A percentile compares a stretch with the other conserved stretches of the same genome.
Conservation (phyloP, 1,140 invertebrate species). For the Euwallacea fornicatus region DNA sequence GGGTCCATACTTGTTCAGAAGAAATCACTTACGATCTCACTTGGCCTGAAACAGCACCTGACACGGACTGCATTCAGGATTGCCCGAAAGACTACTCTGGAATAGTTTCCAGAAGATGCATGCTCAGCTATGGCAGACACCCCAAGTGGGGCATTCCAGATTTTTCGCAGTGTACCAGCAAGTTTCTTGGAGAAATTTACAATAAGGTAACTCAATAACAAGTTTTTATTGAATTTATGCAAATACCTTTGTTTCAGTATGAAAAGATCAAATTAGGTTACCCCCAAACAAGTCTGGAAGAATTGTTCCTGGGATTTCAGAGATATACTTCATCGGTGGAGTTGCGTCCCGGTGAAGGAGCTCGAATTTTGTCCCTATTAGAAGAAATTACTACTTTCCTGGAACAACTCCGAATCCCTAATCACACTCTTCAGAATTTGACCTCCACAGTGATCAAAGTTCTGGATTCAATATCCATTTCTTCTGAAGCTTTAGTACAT, state of each 20-base stretch:
- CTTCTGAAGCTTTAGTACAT: slow-evolving; percentile 25
- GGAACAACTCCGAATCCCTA: slow-evolving; percentile 9
- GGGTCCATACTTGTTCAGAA: slow-evolving; percentile 59
- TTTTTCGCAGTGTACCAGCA: slow-evolving; percentile 70
- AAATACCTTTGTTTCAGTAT: slow-evolving; percentile 54
- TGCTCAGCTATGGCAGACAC: slow-evolving; percentile 61
- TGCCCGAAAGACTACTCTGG: slow-evolving; percentile 61
- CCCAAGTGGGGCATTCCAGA: slow-evolving; percentile 73
- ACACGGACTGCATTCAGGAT: slow-evolving; percentile 60
- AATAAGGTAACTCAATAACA: slow-evolving; percentile 22
- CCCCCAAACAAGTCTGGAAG: slow-evolving; percentile 54
- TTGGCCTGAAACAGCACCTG: slow-evolving; percentile 67
- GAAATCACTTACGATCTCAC: slow-evolving; percentile 56
- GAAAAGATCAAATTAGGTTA: slow-evolving; percentile 60
- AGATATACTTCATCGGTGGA: slow-evolving; percentile 50
- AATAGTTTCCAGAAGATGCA: slow-evolving; percentile 59
- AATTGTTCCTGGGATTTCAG: slow-evolving; percentile 54
- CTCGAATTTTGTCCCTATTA: slow-evolving; percentile 57
- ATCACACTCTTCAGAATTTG: slow-evolving; percentile 14
- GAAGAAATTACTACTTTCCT: slow-evolving; percentile 58
- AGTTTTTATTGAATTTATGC: too few species aligned
- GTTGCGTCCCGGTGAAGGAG: slow-evolving; percentile 62
- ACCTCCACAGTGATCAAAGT: slow-evolving; percentile 22
- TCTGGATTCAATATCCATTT: slow-evolving; percentile 20
- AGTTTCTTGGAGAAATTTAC: slow-evolving; percentile 63